Evolutionary conservation across 2,888 invertebrate genomes (phyloP).

Genomic region (Pseudanteris insignis): DNA sequence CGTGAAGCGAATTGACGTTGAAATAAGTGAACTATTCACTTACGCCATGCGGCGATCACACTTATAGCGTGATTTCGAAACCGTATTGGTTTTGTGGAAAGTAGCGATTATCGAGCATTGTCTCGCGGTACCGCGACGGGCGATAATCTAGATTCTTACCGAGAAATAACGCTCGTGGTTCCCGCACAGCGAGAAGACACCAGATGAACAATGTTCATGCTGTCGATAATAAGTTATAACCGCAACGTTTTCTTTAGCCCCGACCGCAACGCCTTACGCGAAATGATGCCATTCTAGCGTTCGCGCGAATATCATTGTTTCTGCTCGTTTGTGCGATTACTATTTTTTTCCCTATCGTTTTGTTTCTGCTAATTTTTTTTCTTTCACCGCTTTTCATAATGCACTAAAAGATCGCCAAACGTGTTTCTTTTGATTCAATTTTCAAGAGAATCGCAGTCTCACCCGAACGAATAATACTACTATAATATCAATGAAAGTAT

Average conservation of each 20-base stretch:
- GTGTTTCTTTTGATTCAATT: no score
- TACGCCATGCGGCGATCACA: slow-evolving; percentile 21
- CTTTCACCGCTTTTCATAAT: no score
- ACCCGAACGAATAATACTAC: no score
- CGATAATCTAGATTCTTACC: slow-evolving; percentile 37
- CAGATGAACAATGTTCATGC: slow-evolving; percentile 23
- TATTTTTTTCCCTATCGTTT: no score
- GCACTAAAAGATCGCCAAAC: no score
- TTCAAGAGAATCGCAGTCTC: no score
- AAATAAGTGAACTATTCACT: slow-evolving; percentile 5
- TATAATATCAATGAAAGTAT: no score
- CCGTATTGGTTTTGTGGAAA: slow-evolving; percentile 30
- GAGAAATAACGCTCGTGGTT: slow-evolving; percentile 26
- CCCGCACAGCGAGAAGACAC: slow-evolving; percentile 30
- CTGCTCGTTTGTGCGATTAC: no score
- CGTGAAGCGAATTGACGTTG: slow-evolving; percentile 6
- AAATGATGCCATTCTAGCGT: slow-evolving; percentile 14
- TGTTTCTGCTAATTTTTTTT: no score
- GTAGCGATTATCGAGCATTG: slow-evolving; percentile 27
- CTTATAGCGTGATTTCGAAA: slow-evolving; percentile 27
- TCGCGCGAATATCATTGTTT: no score
- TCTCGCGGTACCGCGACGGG: slow-evolving; percentile 20
- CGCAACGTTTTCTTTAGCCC: slow-evolving; percentile 32
- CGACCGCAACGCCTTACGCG: slow-evolving; percentile 20
- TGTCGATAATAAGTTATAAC: slow-evolving; percentile 35